Conservation (phyloP, 2,888 invertebrate species). For the Cerastoderma edule region DNA sequence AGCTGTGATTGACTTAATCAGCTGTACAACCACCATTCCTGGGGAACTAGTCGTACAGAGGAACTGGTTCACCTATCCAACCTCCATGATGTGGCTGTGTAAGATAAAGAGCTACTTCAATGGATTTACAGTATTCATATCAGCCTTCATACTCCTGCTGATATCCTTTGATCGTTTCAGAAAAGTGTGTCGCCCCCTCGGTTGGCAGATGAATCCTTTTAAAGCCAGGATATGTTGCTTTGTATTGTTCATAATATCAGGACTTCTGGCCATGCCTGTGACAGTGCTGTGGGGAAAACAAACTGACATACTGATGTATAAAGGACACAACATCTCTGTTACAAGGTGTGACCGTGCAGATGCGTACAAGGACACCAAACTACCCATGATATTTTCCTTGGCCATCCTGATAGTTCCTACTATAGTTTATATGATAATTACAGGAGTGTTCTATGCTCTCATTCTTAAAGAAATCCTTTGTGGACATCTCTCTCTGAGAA, state of each 20-base stretch:
- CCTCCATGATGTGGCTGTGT: slow-evolving; percentile 31
- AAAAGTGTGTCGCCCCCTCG: slow-evolving; percentile 32
- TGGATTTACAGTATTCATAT: slow-evolving; percentile 42
- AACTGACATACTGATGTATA: slow-evolving; percentile 12
- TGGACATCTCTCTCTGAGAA: slow-evolving; percentile 24
- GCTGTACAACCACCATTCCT: slow-evolving; percentile 34
- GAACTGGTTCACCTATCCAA: slow-evolving; percentile 31
- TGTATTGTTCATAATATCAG: slow-evolving; percentile 24
- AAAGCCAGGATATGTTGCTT: slow-evolving; percentile 20
- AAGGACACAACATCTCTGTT: slow-evolving; percentile 20
- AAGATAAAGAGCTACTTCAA: slow-evolving; percentile 43
- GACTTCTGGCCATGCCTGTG: slow-evolving; percentile 21
- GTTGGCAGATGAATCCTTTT: slow-evolving; percentile 37
- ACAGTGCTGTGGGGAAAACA: slow-evolving; percentile 39
- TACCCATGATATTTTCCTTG: slow-evolving; percentile 25
- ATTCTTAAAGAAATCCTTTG: slow-evolving; percentile 33
- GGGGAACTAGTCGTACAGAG: slow-evolving; percentile 30
- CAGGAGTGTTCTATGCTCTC: slow-evolving; percentile 30
- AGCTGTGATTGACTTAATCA: slow-evolving; percentile 32
- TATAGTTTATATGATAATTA: slow-evolving; percentile 24
- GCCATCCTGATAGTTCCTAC: slow-evolving; percentile 28
- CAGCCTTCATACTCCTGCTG: slow-evolving; percentile 35
- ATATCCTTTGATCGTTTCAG: slow-evolving; percentile 36
- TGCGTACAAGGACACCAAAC: slow-evolving; percentile 29
- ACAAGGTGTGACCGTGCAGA: slow-evolving; percentile 36